Evolutionary conservation across 2,888 invertebrate species (phyloP), one percentile per base, ranked within the genome.

Genomic region (Acholoe squamosa): DNA sequence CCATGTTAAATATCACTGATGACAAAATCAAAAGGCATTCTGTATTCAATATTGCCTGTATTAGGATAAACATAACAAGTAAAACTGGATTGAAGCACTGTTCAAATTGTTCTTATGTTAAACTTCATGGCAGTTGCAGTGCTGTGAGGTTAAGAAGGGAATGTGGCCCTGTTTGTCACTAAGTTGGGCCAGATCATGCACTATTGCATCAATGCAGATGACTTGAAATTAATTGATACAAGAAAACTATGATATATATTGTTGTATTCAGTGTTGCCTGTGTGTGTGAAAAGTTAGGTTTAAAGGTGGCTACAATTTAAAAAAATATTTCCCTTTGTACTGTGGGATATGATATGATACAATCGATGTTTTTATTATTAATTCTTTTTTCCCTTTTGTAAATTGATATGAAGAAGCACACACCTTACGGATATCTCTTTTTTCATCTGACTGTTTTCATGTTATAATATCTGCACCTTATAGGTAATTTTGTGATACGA

Each of bases 401-500:
- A 80, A 80, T 80, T 14, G 43, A 33, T 80, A 43, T 33, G 80
- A 80, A n/a, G 43, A 80, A 43, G 71, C 71, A 80, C 80, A 80
- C 80, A 80, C 80, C 33, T 80, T 80, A 80, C 80, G 80, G 43
- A 33, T 80, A 80, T 80, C 80, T 80, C 80, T 80, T 80, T n/a
- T 80, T 80, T 80, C 80, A 71, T 71, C 71, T 43, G 43, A 34
- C 80, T 80, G 80, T 80, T 80, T 80, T 80, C 80, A 80, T 80
- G 80, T 80, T 43, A 80, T n/a, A n/a, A n/a, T 80, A 16, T 80
- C 80, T 43, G 80, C 80, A 80, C 80, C 33, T 80, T 43, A 80
- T 80, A 80, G 80, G 80, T 80, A 80, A 80, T 80, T 80, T 80
- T 80, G 80, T 80, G 80, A 80, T 80, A 80, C 80, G 80, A 80